Conservation (phyloP, 2,113 vertebrate genomes). For the Vanacampus margaritifer region DNA sequence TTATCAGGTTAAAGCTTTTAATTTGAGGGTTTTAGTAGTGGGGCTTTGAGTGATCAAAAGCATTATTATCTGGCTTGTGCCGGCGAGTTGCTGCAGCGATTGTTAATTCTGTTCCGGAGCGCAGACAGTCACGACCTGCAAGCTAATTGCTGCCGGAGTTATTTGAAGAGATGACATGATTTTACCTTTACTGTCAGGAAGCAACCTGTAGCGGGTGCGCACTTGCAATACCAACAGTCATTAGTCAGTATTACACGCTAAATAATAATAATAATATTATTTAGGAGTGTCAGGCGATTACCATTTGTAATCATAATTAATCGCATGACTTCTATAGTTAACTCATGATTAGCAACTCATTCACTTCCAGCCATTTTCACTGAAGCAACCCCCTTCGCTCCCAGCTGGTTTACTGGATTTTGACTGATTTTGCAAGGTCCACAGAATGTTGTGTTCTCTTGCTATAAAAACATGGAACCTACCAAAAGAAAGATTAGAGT, state of each 20-base stretch:
- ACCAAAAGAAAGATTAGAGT: too few relatives aligned
- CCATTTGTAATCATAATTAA: too few relatives aligned
- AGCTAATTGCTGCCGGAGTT: neutral
- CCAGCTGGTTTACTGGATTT: too few relatives aligned
- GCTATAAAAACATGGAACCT: too few relatives aligned
- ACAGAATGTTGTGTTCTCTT: too few relatives aligned
- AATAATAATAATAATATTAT: neutral
- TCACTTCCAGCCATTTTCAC: too few relatives aligned
- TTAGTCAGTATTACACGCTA: neutral
- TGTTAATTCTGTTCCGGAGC: neutral
- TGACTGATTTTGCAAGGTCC: too few relatives aligned
- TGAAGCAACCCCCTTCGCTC: too few relatives aligned
- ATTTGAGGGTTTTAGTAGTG: conserved; percentile 6
- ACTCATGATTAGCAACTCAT: too few relatives aligned
- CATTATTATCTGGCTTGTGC: conserved; percentile 1
- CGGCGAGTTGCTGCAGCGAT: neutral
- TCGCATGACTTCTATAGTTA: too few relatives aligned
- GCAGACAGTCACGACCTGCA: neutral
- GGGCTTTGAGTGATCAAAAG: conserved; percentile 2
- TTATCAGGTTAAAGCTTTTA: conserved; percentile 12
- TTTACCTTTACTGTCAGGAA: neutral
- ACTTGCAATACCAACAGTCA: neutral
- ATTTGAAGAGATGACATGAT: neutral
- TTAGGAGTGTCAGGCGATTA: too few relatives aligned
- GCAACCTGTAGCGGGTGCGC: neutral